Evolutionary conservation across 2,797 vertebrate genomes (phyloP).

Genomic region (Taeniopygia guttata): DNA sequence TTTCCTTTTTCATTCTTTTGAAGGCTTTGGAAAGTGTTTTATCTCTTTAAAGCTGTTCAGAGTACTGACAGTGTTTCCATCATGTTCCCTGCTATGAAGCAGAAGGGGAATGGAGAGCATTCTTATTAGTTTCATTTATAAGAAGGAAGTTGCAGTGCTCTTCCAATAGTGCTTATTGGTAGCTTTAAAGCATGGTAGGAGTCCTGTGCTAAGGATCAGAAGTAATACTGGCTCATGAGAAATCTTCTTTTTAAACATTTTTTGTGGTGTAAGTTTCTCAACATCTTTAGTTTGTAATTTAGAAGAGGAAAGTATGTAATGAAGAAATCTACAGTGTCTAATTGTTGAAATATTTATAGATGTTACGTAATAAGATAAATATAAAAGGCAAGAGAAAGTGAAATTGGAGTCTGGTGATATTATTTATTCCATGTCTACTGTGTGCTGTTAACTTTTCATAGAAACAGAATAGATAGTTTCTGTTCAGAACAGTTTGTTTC

Average conservation of each 20-base stretch:
- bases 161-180: background rate
- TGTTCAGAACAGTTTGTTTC: conserved; percentile 61
- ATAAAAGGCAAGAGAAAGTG: background rate
- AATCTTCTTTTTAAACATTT: background rate
- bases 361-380: background rate
- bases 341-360: background rate
- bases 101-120: background rate
- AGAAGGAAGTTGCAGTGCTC: background rate
- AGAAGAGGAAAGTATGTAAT: background rate
- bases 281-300: background rate
- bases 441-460: conserved; percentile 5
- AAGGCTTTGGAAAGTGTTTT: background rate
- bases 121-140: background rate
- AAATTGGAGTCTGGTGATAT: background rate
- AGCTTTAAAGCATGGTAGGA: background rate
- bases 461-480: conserved; percentile 35
- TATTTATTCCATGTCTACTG: conserved; percentile 16
- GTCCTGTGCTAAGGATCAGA: background rate
- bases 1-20: background rate
- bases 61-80: background rate
- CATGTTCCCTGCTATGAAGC: background rate
- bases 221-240: background rate
- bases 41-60: background rate
- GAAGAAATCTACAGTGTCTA: background rate
- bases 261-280: background rate